phyloP scores from a whole-genome alignment of 2,888 invertebrate species.

The Rotaria socialis region DNA sequence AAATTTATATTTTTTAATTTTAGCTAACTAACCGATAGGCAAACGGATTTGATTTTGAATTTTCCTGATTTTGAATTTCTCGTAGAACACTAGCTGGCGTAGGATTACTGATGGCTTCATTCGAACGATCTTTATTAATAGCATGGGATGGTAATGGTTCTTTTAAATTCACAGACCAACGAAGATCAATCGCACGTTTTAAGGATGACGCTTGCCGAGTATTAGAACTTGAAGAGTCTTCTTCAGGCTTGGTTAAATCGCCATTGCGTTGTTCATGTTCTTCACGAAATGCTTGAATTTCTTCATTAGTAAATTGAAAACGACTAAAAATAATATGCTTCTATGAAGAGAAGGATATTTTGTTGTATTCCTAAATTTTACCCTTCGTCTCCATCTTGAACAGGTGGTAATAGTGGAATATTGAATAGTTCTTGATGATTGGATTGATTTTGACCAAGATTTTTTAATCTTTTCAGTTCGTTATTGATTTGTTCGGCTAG shows the following conservation, averaged over 20 bases:
- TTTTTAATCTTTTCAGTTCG: background rate
- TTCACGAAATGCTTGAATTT: constrained; percentile 33
- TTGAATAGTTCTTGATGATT: background rate
- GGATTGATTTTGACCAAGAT: background rate
- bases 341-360: too few relatives aligned
- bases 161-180: constrained; percentile 32
- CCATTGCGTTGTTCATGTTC: constrained; percentile 11
- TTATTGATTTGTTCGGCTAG: background rate
- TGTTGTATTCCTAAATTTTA: background rate
- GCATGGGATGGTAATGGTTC: background rate
- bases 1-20: too few relatives aligned
- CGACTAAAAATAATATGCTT: background rate
- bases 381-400: background rate
- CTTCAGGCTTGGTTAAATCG: background rate
- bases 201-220: background rate
- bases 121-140: background rate
- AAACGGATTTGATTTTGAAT: background rate
- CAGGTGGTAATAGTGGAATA: background rate
- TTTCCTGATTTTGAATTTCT: background rate
- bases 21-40: background rate
- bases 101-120: background rate
- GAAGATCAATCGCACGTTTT: background rate
- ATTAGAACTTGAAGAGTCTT: background rate
- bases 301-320: constrained; percentile 13
- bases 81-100: background rate